phyloP scores from a whole-genome alignment of 2,113 vertebrate genomes.

The Dunckerocampus dactyliophorus region DNA sequence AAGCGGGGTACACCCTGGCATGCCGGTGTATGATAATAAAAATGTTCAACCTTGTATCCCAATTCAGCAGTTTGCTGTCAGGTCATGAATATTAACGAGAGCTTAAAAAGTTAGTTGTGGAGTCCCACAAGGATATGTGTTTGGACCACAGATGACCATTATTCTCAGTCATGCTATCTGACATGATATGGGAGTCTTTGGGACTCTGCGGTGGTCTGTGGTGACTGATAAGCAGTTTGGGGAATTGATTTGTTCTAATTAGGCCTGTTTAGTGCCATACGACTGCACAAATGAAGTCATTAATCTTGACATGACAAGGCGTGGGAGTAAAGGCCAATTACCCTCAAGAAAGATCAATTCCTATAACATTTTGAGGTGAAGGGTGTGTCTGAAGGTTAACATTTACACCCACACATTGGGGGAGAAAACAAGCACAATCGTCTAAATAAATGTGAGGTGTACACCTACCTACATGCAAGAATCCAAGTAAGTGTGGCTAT shows the following conservation, averaged over 20 bases:
- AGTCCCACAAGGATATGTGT: too few relatives aligned
- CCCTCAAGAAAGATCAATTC: slow-evolving; percentile 30
- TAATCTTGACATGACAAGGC: slow-evolving; percentile 48
- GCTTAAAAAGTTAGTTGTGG: not conserved
- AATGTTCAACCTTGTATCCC: too few relatives aligned
- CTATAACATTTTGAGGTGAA: slow-evolving; percentile 22
- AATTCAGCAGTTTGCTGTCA: too few relatives aligned
- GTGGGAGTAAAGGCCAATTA: slow-evolving; percentile 43
- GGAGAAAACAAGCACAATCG: not conserved
- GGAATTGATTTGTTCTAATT: slow-evolving; percentile 71
- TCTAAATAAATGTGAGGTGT: not conserved
- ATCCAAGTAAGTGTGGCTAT: not conserved
- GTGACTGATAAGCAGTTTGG: slow-evolving; percentile 37
- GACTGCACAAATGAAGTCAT: slow-evolving; percentile 56
- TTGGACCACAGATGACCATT: not conserved
- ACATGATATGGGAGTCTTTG: not conserved
- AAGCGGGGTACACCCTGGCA: too few relatives aligned
- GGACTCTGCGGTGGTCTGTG: not conserved
- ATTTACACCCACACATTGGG: slow-evolving; percentile 3
- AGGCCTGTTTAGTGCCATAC: slow-evolving; percentile 41
- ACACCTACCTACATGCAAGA: not conserved
- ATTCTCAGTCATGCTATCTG: not conserved
- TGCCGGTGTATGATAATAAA: too few relatives aligned
- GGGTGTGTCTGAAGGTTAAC: slow-evolving; percentile 11
- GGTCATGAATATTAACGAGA: too few relatives aligned